These are phyloP conservation scores for Amyelois transitella DNA, from an alignment of 1,140 invertebrate genomes.

Conservation along the genomic window DNA sequence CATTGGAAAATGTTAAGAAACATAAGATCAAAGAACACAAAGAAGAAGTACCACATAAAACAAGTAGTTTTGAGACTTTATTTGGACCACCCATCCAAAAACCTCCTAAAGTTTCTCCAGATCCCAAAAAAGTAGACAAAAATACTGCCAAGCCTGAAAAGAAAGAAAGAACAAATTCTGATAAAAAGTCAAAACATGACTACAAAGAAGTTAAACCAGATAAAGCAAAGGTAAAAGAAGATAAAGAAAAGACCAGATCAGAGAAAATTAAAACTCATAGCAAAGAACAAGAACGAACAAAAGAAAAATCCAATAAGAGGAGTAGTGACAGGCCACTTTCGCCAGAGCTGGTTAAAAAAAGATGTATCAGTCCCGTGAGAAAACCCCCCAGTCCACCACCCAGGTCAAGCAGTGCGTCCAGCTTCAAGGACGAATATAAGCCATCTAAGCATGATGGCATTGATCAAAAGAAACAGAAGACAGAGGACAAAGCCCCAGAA, in stretches of 20 bases:
- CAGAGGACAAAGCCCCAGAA: slow-evolving; percentile 57
- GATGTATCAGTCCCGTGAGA: slow-evolving; percentile 74
- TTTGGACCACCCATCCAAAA: slow-evolving; percentile 88
- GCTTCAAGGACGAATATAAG: slow-evolving; percentile 72
- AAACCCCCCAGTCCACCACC: slow-evolving; percentile 60
- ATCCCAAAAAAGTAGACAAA: slow-evolving; percentile 79
- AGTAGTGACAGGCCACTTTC: slow-evolving; percentile 63
- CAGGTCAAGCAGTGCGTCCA: slow-evolving; percentile 55
- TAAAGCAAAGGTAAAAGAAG: slow-evolving; percentile 72
- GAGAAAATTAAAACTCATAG: slow-evolving; percentile 77
- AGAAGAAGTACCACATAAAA: slow-evolving; percentile 77
- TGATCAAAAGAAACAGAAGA: slow-evolving; percentile 63
- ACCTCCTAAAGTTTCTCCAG: slow-evolving; percentile 78
- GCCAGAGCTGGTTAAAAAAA: slow-evolving; percentile 75
- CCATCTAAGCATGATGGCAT: slow-evolving; percentile 43
- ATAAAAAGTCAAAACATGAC: slow-evolving; percentile 77
- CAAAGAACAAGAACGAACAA: slow-evolving; percentile 77
- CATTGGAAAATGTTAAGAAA: slow-evolving; percentile 78
- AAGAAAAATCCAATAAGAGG: slow-evolving; percentile 75
- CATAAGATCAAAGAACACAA: slow-evolving; percentile 79
- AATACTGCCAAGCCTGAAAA: slow-evolving; percentile 75
- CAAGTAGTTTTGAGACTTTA: slow-evolving; percentile 83
- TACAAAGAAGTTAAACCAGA: slow-evolving; percentile 75
- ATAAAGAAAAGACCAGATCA: slow-evolving; percentile 77
- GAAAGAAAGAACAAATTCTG: slow-evolving; percentile 69